These are phyloP conservation scores for Nowickia ferox DNA, from an alignment of 2,888 invertebrate species.

Conservation along the genomic window DNA sequence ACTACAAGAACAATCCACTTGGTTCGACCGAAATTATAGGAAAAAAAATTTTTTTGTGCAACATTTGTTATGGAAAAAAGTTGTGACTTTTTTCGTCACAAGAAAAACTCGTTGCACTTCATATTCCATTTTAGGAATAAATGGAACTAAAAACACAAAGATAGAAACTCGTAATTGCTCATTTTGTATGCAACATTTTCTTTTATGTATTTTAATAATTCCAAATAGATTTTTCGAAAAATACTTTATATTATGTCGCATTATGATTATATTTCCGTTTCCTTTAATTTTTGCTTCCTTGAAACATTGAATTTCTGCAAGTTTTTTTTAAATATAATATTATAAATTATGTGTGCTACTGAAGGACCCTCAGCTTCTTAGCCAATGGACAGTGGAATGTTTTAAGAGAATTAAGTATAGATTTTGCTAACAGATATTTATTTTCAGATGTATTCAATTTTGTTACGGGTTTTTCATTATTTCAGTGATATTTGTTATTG, in stretches of 20 bases:
- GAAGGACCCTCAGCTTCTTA: slow-evolving; percentile 43
- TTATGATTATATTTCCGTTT: slow-evolving; percentile 69
- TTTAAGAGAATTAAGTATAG: not conserved
- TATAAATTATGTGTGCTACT: slow-evolving; percentile 58
- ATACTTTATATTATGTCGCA: slow-evolving; percentile 67
- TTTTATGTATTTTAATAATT: slow-evolving; percentile 13
- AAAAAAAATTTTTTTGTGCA: slow-evolving; percentile 37
- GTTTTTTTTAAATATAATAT: slow-evolving; percentile 51
- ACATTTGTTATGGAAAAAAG: slow-evolving; percentile 58
- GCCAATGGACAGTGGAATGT: slow-evolving; percentile 27
- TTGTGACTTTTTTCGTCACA: slow-evolving; percentile 31
- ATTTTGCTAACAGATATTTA: too few species aligned
- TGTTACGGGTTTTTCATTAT: too few species aligned
- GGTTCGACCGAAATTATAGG: not conserved
- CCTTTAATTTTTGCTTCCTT: slow-evolving; percentile 43
- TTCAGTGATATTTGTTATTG: too few species aligned
- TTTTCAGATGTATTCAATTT: too few species aligned
- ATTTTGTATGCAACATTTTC: slow-evolving; percentile 38
- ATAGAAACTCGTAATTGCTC: slow-evolving; percentile 47
- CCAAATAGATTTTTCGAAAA: slow-evolving; percentile 53
- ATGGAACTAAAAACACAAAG: slow-evolving; percentile 28
- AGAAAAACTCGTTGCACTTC: slow-evolving; percentile 16
- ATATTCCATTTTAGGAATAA: slow-evolving; percentile 19
- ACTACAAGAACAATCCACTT: slow-evolving; percentile 57
- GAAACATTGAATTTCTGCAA: slow-evolving; percentile 45